Evolutionary conservation across 2,888 invertebrate genomes (phyloP).

Genomic region (Agonopterix alstromeriana): DNA sequence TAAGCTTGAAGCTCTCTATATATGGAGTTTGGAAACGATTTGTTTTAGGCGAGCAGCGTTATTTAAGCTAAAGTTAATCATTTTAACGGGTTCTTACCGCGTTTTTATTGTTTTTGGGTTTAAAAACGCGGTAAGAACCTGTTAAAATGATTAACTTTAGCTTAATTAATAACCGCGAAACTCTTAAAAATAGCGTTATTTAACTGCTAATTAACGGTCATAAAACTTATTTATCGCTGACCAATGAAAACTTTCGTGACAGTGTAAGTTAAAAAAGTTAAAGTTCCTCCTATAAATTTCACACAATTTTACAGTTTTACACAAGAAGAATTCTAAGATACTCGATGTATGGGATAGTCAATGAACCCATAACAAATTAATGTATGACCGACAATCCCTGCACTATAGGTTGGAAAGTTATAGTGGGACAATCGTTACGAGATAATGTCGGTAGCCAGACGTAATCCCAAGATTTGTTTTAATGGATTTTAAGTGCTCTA

Average conservation of each 20-base stretch:
- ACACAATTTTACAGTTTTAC: conserved; percentile 20
- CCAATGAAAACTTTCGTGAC: neutral
- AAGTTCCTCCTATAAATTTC: neutral
- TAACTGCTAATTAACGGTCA: too few species aligned
- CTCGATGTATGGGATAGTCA: conserved; percentile 34
- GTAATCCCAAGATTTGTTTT: conserved; percentile 54
- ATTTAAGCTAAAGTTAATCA: too few species aligned
- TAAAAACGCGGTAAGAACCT: too few species aligned
- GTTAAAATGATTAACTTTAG: too few species aligned
- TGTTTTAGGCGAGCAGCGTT: too few species aligned
- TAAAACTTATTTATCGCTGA: too few species aligned
- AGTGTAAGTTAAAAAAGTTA: neutral
- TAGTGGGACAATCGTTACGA: conserved; percentile 35
- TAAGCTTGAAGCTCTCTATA: too few species aligned
- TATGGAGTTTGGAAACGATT: too few species aligned
- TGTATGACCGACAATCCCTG: conserved; percentile 28
- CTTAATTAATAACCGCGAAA: too few species aligned
- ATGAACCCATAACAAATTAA: conserved; percentile 43
- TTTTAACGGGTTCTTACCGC: too few species aligned
- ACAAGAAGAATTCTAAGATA: conserved; percentile 28
- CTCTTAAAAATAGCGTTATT: too few species aligned
- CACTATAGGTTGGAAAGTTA: conserved; percentile 38
- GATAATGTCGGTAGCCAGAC: conserved; percentile 44
- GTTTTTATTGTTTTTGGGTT: too few species aligned
- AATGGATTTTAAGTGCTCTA: conserved; percentile 62